Conservation (phyloP, 2,797 vertebrate species). For the Australoheros facetus region DNA sequence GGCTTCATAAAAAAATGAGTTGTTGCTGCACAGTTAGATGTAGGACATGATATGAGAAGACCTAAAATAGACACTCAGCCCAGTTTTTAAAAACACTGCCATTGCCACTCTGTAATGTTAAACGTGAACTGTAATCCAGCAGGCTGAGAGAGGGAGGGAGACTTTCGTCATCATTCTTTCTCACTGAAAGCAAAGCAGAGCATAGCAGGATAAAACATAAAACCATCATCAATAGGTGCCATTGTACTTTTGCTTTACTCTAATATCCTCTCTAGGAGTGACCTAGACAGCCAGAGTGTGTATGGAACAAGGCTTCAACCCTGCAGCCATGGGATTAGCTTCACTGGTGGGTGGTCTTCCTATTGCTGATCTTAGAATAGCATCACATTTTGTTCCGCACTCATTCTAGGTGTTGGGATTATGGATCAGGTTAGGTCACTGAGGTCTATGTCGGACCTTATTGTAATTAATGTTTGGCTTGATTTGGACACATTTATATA, state of each 20-base stretch:
- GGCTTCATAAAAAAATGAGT: not conserved
- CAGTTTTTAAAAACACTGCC: constrained; percentile 3
- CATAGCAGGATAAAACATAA: constrained; percentile 52
- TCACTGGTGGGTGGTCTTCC: constrained; percentile 72
- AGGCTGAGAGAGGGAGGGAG: constrained; percentile 26
- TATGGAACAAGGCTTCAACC: constrained; percentile 57
- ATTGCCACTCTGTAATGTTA: constrained; percentile 21
- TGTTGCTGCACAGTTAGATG: too few species aligned
- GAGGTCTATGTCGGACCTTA: constrained; percentile 10
- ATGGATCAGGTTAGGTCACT: constrained; percentile 33
- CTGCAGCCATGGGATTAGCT: constrained; percentile 68
- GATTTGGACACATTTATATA: constrained; percentile 10
- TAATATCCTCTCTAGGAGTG: constrained; percentile 63
- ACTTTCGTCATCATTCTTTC: constrained; percentile 41
- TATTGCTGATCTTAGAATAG: constrained; percentile 56
- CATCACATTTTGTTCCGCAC: constrained; percentile 35
- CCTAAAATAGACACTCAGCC: not conserved
- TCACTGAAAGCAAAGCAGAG: constrained; percentile 46
- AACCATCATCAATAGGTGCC: constrained; percentile 66
- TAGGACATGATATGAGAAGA: not conserved
- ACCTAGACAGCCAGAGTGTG: constrained; percentile 59
- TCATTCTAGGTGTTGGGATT: constrained; percentile 48
- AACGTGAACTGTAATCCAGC: constrained; percentile 25
- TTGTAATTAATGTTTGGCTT: constrained; percentile 1
- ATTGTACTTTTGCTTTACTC: constrained; percentile 62